A percentile compares a stretch with the other conserved stretches of the same genome.
Evolutionary conservation across 2,888 invertebrate genomes (phyloP).

Genomic region (Cylloceria caligata): DNA sequence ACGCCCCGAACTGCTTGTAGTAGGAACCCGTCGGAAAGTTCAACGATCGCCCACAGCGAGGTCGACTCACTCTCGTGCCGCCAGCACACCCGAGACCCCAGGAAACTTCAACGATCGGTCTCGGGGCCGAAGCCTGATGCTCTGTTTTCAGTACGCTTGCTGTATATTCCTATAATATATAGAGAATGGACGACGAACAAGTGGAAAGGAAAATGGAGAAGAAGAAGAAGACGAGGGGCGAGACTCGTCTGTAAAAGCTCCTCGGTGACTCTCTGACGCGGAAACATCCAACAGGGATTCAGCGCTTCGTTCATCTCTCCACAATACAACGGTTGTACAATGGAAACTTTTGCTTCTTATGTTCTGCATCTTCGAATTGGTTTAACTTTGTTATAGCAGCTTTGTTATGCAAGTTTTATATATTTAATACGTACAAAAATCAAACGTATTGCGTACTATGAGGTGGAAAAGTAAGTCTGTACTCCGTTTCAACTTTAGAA

Average conservation of each 20-base stretch:
- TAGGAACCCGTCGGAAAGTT: conserved; percentile 71
- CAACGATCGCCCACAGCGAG: conserved; percentile 73
- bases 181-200: conserved; percentile 16
- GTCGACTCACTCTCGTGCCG: conserved; percentile 63
- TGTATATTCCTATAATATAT: conserved; percentile 16
- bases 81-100: conserved; percentile 44
- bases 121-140: conserved; percentile 51
- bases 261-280: not conserved
- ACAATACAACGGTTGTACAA: conserved; percentile 1
- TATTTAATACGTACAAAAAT: not conserved
- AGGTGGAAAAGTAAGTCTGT: not conserved
- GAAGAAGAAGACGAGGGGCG: not conserved
- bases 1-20: conserved; percentile 31
- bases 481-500: too few species aligned
- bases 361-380: not conserved
- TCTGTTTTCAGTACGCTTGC: conserved; percentile 32
- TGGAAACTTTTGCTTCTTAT: conserved; percentile 8
- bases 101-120: conserved; percentile 77
- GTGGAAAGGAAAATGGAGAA: conserved; percentile 3
- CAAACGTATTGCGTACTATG: not conserved
- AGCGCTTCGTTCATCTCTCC: not conserved
- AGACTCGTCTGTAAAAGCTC: not conserved
- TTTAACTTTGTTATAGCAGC: conserved; percentile 19
- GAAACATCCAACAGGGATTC: conserved; percentile 11
- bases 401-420: not conserved